Conservation (phyloP, 2,888 invertebrate genomes). For the Liposcelis brunnea region DNA sequence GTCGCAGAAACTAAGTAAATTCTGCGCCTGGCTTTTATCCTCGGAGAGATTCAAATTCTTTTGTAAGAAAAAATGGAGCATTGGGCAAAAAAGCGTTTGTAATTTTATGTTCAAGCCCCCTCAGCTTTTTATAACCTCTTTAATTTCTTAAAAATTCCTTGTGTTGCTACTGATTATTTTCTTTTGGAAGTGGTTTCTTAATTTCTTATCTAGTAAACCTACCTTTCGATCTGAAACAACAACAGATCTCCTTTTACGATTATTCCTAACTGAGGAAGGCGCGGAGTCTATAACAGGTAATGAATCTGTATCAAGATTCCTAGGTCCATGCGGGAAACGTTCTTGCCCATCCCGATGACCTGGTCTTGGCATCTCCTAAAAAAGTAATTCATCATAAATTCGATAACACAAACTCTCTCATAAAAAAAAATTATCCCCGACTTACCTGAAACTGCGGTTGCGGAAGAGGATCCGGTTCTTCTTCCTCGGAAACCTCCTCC, state of each 20-base stretch:
- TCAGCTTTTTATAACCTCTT: no score
- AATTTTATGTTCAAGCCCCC: no score
- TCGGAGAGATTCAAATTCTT: no score
- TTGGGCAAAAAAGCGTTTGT: no score
- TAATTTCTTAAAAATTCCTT: no score
- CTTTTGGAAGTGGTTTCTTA: no score
- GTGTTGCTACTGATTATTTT: no score
- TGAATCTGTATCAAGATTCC: slow-evolving; percentile 23
- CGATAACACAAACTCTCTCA: no score
- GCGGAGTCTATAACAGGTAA: slow-evolving; percentile 13
- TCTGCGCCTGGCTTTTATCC: no score
- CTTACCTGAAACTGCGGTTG: slow-evolving; percentile 5
- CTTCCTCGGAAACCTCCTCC: slow-evolving; percentile 17
- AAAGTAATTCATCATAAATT: no score
- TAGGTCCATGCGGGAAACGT: slow-evolving; percentile 60
- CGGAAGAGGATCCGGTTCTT: slow-evolving; percentile 7
- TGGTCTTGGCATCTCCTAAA: slow-evolving; percentile 7
- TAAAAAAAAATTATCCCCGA: background rate
- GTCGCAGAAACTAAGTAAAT: no score
- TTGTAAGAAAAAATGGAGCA: no score
- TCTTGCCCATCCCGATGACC: slow-evolving; percentile 23
- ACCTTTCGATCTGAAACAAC: slow-evolving; percentile 47
- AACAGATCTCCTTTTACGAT: slow-evolving; percentile 38
- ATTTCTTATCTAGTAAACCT: background rate
- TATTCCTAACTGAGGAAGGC: slow-evolving; percentile 7